These are phyloP conservation scores for Eciton burchellii DNA, from an alignment of 1,140 invertebrate species.

Conservation along the genomic window DNA sequence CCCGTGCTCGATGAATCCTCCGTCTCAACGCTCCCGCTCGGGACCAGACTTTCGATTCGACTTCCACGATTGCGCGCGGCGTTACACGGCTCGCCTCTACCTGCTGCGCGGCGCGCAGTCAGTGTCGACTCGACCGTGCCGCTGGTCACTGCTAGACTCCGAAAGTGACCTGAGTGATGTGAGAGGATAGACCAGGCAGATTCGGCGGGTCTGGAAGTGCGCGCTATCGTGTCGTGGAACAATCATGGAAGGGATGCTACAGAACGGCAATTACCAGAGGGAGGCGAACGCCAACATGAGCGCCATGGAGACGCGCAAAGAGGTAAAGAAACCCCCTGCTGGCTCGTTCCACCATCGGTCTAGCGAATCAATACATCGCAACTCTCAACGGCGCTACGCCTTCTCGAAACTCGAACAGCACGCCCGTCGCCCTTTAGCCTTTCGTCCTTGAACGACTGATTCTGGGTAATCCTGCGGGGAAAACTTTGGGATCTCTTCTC, in stretches of 20 bases:
- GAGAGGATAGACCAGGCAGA: constrained; percentile 7
- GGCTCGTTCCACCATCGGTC: constrained; percentile 34
- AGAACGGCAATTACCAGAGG: constrained; percentile 81
- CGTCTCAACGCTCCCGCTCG: background rate
- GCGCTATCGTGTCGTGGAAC: background rate
- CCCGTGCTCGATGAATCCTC: background rate
- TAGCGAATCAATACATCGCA: constrained; percentile 63
- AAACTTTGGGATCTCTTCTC: too few relatives aligned
- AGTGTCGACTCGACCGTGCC: constrained; percentile 41
- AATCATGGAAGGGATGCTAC: constrained; percentile 81
- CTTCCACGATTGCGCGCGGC: background rate
- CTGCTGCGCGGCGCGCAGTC: constrained; percentile 6
- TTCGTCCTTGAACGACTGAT: background rate
- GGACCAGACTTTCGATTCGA: background rate
- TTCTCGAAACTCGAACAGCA: constrained; percentile 28
- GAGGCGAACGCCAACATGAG: constrained; percentile 74
- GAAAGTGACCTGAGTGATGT: constrained; percentile 53
- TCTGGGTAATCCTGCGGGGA: background rate
- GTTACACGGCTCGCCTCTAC: constrained; percentile 1
- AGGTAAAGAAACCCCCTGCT: constrained; percentile 70
- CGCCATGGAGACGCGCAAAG: constrained; percentile 76
- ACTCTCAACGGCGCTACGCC: constrained; percentile 20
- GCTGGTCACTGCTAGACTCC: constrained; percentile 12
- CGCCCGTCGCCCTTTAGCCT: background rate
- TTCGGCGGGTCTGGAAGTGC: constrained; percentile 37